Evolutionary conservation across 2,113 vertebrate genomes (phyloP), one percentile per base, ranked within the genome.

Genomic region (Chloropsis hardwickii): DNA sequence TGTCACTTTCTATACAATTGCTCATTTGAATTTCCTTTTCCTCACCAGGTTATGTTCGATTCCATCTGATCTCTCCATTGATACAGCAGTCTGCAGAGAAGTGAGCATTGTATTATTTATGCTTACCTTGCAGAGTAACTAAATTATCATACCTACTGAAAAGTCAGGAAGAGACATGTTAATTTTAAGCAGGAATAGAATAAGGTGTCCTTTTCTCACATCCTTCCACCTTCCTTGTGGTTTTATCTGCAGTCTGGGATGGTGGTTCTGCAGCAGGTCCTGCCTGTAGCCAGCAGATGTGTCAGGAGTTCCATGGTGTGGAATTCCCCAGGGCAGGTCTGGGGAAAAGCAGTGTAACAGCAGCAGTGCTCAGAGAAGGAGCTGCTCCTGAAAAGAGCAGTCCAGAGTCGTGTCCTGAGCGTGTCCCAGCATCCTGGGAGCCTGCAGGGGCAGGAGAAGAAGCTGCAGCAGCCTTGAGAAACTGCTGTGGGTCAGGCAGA

Each of bases 11-110:
- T 85, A 21, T 45, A 4, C 50, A 56, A 23, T 54, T 87, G 27
- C 70, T 98, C 64, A 97, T 33, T 71, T 66, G 8, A 73, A 83
- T 57, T 92, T 95, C 91, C 77, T 97, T 86, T 91, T 94, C 87
- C 86, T 57, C 96, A 93, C 56, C 96, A 99, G 99, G 98, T 66
- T 99, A 99, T 48, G 98, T 99, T 79, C 98, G 99, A 57, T 99
- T 99, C 96, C 98, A 99, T 95, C 98, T 99, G 94, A 98, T 99
- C 94, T 99, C 99, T 40, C 99, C 99, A 3, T 64, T 99, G 94
- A 98, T 99, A 73, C 99, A 99, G 96, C 98, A 98, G 85, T 99
- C 98, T 94, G 98, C 99, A 54, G 98, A 98, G 93, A 99, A 99
- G 99, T 99, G 98, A 99, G 99, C 60, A 39, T 84, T 83, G 12